Percentiles rank a stretch among this genome's conserved stretches.
These are phyloP conservation scores for Amitus sp. DNA, from an alignment of 2,888 invertebrate genomes.

Conservation along the genomic window DNA sequence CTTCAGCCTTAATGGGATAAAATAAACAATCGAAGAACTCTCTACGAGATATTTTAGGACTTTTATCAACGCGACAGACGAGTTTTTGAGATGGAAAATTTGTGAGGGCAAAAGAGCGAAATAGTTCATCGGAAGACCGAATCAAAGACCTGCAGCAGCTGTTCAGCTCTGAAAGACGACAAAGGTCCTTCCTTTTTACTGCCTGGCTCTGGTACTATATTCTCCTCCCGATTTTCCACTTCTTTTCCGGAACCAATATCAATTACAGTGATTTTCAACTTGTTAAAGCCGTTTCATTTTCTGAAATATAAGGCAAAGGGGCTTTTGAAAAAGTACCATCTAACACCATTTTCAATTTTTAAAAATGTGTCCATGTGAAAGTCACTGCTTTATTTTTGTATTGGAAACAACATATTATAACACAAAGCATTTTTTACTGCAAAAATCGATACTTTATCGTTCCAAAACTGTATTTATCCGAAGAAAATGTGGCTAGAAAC, in stretches of 20 bases:
- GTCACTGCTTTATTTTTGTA: too few species aligned
- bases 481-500: too few species aligned
- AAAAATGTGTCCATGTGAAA: too few species aligned
- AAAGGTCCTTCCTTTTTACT: slow-evolving; percentile 39
- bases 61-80: too few species aligned
- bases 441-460: background rate
- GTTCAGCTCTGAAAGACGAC: slow-evolving; percentile 35
- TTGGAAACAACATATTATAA: background rate
- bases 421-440: background rate
- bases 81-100: too few species aligned
- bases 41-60: too few species aligned
- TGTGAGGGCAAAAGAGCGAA: too few species aligned
- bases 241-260: slow-evolving; percentile 33
- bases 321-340: background rate
- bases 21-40: too few species aligned
- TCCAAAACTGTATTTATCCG: background rate
- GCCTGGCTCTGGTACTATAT: slow-evolving; percentile 25
- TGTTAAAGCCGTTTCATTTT: background rate
- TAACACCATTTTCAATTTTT: background rate
- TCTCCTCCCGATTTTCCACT: slow-evolving; percentile 27
- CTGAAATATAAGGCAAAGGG: background rate
- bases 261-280: slow-evolving; percentile 36
- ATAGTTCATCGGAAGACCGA: too few species aligned
- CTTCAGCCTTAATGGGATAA: too few species aligned
- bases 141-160: slow-evolving; percentile 40